Evolutionary conservation across 2,888 invertebrate genomes (phyloP).

Genomic region (Empis stercorea): DNA sequence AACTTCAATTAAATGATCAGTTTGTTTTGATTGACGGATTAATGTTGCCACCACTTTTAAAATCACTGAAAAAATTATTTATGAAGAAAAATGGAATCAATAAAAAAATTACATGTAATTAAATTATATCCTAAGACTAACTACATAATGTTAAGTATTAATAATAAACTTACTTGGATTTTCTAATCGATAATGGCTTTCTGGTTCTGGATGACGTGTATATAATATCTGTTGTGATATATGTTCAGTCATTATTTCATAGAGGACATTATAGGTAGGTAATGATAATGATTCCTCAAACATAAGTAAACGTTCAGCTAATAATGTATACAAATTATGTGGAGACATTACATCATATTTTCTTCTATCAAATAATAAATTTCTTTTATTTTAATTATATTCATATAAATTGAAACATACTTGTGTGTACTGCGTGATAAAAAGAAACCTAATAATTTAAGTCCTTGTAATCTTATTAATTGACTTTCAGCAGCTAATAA

Average conservation of each 20-base stretch:
- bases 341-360: conserved; percentile 99
- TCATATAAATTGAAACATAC: conserved; percentile 40
- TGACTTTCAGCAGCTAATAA: conserved; percentile 92
- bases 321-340: conserved; percentile 91
- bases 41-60: conserved; percentile 96
- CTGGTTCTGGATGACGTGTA: conserved; percentile 88
- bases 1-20: conserved; percentile 78
- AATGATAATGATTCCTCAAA: conserved; percentile 82
- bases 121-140: too few relatives aligned
- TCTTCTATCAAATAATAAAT: conserved; percentile 44
- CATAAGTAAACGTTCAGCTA: conserved; percentile 81
- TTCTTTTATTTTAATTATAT: not conserved
- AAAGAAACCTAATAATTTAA: conserved; percentile 95
- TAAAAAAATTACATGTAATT: too few relatives aligned
- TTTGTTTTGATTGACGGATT: conserved; percentile 91
- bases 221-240: conserved; percentile 91
- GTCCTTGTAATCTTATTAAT: conserved; percentile 84
- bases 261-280: conserved; percentile 95
- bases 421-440: conserved; percentile 96
- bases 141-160: too few relatives aligned
- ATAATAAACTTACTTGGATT: conserved; percentile 94
- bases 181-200: conserved; percentile 86
- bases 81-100: too few relatives aligned
- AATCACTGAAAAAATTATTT: conserved; percentile 75
- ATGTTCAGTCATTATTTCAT: conserved; percentile 96